Conservation (phyloP, 2,888 invertebrate genomes). For the Cecidostiba fungosa region DNA sequence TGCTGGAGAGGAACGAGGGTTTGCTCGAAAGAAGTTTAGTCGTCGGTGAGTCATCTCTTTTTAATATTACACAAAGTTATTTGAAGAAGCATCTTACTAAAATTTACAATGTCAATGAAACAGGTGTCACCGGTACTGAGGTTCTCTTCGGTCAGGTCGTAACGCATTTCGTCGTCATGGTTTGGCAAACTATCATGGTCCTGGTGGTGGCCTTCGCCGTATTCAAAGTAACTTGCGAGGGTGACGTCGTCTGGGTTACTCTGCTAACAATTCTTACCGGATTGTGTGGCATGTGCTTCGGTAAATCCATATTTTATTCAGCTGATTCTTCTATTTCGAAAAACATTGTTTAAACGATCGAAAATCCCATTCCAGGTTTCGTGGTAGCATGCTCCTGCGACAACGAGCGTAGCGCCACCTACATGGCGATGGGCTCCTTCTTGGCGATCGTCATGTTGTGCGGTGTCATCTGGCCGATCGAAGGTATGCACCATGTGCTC, state of each 20-base stretch:
- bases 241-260: conserved; percentile 88
- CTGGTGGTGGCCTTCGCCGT: conserved; percentile 89
- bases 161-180: conserved; percentile 93
- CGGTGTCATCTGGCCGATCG: conserved; percentile 96
- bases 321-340: not conserved
- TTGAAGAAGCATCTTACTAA: not conserved
- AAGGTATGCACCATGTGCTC: conserved; percentile 92
- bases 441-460: conserved; percentile 92
- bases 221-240: conserved; percentile 89
- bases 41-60: conserved; percentile 78
- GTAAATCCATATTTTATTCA: conserved; percentile 80
- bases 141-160: conserved; percentile 93
- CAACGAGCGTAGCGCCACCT: conserved; percentile 92
- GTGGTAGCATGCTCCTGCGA: conserved; percentile 91
- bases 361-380: conserved; percentile 83
- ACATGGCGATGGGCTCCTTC: conserved; percentile 92
- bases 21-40: conserved; percentile 94
- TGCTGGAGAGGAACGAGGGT: conserved; percentile 94
- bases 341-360: not conserved
- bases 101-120: not conserved
- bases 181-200: conserved; percentile 90
- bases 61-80: not conserved
- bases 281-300: conserved; percentile 96
- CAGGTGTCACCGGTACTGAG: conserved; percentile 87
- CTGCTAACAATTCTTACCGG: conserved; percentile 90